phyloP scores from a whole-genome alignment of 2,888 invertebrate genomes.

The Campopleginae sp. region DNA sequence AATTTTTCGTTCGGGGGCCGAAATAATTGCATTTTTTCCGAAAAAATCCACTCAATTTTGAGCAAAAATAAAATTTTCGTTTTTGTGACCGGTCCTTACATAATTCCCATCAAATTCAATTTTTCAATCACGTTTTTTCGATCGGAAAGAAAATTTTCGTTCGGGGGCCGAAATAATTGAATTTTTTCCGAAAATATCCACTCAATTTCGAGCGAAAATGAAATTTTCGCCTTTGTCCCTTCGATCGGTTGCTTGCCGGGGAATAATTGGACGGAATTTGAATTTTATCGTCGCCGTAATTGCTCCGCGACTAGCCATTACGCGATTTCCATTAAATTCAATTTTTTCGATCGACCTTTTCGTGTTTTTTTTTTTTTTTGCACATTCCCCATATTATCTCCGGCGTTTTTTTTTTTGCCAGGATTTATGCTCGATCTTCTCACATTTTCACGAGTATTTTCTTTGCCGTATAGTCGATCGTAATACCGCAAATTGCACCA shows the following conservation, averaged over 20 bases:
- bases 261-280: not conserved
- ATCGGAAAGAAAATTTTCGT: not conserved
- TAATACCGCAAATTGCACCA: slow-evolving; percentile 53
- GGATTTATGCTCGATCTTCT: not conserved
- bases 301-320: not conserved
- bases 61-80: too few species aligned
- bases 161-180: not conserved
- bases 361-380: not conserved
- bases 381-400: not conserved
- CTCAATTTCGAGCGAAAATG: not conserved
- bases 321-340: not conserved
- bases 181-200: not conserved
- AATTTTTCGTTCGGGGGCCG: not conserved
- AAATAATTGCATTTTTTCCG: too few species aligned
- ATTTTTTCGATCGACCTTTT: not conserved
- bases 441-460: not conserved
- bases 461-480: slow-evolving; percentile 1
- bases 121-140: too few species aligned
- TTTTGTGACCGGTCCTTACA: too few species aligned
- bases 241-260: not conserved
- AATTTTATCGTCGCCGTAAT: not conserved
- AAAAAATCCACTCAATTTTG: not conserved
- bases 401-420: not conserved
- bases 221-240: not conserved
- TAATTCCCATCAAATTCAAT: too few species aligned